A percentile compares a stretch with the other conserved stretches of the same genome.
These are phyloP conservation scores for Platycheirus albimanus DNA, from an alignment of 2,888 invertebrate species.

Conservation along the genomic window DNA sequence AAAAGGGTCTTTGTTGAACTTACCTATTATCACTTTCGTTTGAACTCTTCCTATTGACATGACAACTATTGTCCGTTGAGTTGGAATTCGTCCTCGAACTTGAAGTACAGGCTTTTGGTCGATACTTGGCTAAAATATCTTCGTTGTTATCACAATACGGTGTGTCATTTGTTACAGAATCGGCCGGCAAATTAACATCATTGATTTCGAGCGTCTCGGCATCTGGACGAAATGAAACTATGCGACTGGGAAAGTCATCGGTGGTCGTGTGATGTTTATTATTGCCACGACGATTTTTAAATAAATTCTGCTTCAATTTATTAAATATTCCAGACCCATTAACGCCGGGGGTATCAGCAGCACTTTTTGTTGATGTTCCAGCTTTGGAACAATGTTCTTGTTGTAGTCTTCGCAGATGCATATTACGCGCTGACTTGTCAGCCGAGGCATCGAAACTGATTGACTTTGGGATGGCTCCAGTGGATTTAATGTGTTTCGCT, in stretches of 20 bases:
- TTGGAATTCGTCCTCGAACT: slow-evolving; percentile 83
- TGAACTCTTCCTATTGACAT: slow-evolving; percentile 76
- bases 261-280: slow-evolving; percentile 80
- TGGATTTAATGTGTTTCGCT: slow-evolving; percentile 85
- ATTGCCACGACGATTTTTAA: slow-evolving; percentile 86
- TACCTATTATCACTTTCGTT: slow-evolving; percentile 82
- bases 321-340: slow-evolving; percentile 88
- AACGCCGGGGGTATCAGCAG: slow-evolving; percentile 44
- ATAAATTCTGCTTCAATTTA: slow-evolving; percentile 88
- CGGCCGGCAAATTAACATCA: slow-evolving; percentile 51
- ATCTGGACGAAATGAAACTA: slow-evolving; percentile 79
- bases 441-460: slow-evolving; percentile 96
- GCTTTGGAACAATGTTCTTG: slow-evolving; percentile 76
- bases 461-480: slow-evolving; percentile 95
- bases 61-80: slow-evolving; percentile 80
- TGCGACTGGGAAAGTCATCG: slow-evolving; percentile 76
- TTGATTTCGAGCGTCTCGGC: slow-evolving; percentile 76
- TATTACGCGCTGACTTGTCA: slow-evolving; percentile 86
- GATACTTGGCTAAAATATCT: slow-evolving; percentile 97
- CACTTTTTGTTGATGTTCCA: slow-evolving; percentile 26
- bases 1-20: too few relatives aligned
- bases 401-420: slow-evolving; percentile 83
- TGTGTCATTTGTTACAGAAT: slow-evolving; percentile 63
- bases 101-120: slow-evolving; percentile 86
- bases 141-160: slow-evolving; percentile 89